Conservation (phyloP, 2,888 invertebrate genomes). For the Watsonalla binaria region DNA sequence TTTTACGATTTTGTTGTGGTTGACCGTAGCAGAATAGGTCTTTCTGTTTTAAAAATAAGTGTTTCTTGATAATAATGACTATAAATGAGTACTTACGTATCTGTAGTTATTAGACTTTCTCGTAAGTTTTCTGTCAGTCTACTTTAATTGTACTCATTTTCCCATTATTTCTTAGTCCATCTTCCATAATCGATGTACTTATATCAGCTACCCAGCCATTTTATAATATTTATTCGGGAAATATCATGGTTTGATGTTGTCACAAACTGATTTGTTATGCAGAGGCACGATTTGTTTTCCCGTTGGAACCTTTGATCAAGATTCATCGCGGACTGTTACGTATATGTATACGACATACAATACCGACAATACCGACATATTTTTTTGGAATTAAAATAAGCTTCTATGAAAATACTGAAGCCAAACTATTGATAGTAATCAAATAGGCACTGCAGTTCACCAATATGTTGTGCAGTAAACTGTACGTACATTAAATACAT, state of each 20-base stretch:
- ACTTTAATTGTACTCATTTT: too few relatives aligned
- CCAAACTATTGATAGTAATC: too few relatives aligned
- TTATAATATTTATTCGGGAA: background rate
- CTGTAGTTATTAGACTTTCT: too few relatives aligned
- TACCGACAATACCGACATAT: too few relatives aligned
- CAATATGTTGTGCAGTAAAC: too few relatives aligned
- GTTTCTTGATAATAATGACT: background rate
- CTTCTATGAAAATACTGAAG: background rate
- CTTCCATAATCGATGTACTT: too few relatives aligned
- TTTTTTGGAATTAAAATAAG: background rate
- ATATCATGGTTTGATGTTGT: background rate
- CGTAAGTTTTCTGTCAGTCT: too few relatives aligned
- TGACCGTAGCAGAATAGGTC: constrained; percentile 4
- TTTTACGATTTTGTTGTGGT: constrained; percentile 5
- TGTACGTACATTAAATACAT: too few relatives aligned
- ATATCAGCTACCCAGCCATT: background rate
- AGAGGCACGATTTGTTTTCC: background rate
- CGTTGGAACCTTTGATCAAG: background rate
- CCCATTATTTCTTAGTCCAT: too few relatives aligned
- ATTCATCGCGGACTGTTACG: background rate
- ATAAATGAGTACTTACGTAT: too few relatives aligned
- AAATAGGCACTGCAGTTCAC: too few relatives aligned
- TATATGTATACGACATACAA: background rate
- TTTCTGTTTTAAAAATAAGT: constrained; percentile 3
- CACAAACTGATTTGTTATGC: background rate